Base-by-base conservation (phyloP, 2,113 vertebrate genomes). In the Butorides virescens region DNA sequence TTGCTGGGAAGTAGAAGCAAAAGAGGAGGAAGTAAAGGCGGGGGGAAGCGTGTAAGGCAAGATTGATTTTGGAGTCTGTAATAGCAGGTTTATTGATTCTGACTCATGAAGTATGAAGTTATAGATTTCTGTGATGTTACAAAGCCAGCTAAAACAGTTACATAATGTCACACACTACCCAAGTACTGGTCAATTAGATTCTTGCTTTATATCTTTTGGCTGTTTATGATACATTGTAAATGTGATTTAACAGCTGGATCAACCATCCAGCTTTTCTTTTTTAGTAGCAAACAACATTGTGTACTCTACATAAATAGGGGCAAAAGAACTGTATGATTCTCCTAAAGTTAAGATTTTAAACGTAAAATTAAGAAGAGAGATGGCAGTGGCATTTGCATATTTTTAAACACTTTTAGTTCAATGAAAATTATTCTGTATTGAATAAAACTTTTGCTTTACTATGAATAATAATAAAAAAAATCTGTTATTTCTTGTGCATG, bases 81-180 rank as follows among this genome's bases (percentile, higher is more conserved):
- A 84, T 91, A 58, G 77, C 44, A 95, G 71, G 22, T 94, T 96
- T 95, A 95, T 91, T 96, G 88, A 97, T 90, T 92, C 66, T 93
- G 84, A 78, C 68, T 97, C 84, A 84, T 85, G 85, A 95, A 93
- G 62, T 91, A 92, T 75, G 86, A 97, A 83, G 81, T 82, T 96
- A 93, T 86, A 93, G 92, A 97, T 82, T 56, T 32, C 67, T 88
- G 52, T 92, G 29, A 77, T 91, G 83, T 89, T 95, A 91, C 50
- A 73, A 89, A 96, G 55, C 52, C 71, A 85, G 32, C 59, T 88
- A 95, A 74, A 88, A 86, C 44, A 95, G 49, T 73, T 84, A 94
- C 85, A 92, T 80, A 92, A 90, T 91, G 90, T 81, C 84, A 87
- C n/a, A 88, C 84, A 44, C 67, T 96, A 62, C 67, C 14, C 10